Evolutionary conservation across 2,113 vertebrate genomes (phyloP).

Genomic region (Pelmatolapia mariae): DNA sequence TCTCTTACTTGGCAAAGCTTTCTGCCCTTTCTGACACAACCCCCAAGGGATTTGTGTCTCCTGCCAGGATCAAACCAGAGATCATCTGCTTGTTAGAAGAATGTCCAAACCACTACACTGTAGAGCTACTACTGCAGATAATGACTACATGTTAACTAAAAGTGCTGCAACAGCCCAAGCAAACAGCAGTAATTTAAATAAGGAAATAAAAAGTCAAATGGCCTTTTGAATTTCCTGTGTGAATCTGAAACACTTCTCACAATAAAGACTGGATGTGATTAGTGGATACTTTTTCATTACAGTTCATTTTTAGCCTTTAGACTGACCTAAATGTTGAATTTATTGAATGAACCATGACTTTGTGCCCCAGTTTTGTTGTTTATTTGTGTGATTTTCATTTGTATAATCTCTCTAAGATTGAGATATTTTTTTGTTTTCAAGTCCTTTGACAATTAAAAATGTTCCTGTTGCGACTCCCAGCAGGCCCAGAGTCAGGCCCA

Average conservation of each 20-base stretch:
- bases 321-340: background rate
- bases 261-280: background rate
- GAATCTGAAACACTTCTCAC: background rate
- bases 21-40: background rate
- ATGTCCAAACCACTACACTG: background rate
- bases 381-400: background rate
- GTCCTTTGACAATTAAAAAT: conserved; percentile 28
- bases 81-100: background rate
- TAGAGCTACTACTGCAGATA: background rate
- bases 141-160: background rate
- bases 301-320: background rate
- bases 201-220: background rate
- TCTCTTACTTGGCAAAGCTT: background rate
- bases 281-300: background rate
- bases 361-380: background rate
- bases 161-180: background rate
- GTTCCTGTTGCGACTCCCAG: conserved; percentile 20
- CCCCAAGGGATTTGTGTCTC: background rate
- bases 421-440: background rate
- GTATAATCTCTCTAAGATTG: background rate
- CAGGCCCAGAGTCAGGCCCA: conserved; percentile 17
- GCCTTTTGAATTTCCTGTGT: background rate
- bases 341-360: background rate
- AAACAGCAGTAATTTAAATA: background rate
- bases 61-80: background rate